These are phyloP conservation scores for Peromyscus polionotus DNA, from an alignment of 2,113 vertebrate genomes.

Conservation along the genomic window DNA sequence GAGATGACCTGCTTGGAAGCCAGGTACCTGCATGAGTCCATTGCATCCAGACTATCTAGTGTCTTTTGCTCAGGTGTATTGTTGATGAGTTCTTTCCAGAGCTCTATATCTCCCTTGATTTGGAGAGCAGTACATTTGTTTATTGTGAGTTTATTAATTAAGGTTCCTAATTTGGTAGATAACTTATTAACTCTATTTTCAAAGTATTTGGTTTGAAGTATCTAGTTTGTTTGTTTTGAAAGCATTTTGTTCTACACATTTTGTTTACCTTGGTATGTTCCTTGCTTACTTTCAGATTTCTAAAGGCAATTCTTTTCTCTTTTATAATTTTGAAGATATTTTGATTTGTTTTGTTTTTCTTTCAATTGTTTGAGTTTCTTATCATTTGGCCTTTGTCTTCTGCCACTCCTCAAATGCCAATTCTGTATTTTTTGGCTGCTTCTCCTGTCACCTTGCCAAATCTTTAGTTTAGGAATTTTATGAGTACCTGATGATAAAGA, in stretches of 20 bases:
- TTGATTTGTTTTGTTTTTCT: not conserved
- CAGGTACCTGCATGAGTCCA: not conserved
- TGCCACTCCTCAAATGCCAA: not conserved
- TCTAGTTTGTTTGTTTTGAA: not conserved
- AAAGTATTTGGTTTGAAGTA: not conserved
- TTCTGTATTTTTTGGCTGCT: not conserved
- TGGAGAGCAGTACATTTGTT: not conserved
- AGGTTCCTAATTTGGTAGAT: not conserved
- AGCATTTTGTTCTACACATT: not conserved
- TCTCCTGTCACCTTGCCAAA: not conserved
- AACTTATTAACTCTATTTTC: not conserved
- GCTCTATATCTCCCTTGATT: not conserved
- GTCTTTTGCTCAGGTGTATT: not conserved
- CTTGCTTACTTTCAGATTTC: not conserved
- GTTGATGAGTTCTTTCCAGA: not conserved
- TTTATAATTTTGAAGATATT: not conserved
- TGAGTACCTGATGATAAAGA: not conserved
- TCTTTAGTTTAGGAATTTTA: not conserved
- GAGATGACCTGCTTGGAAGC: not conserved
- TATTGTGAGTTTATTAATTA: not conserved
- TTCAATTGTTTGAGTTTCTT: not conserved
- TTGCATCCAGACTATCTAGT: not conserved
- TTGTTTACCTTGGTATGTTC: not conserved
- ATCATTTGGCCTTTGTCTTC: not conserved
- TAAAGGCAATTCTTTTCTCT: not conserved